Percentiles rank a stretch among this genome's conserved stretches.
These are phyloP conservation scores for Drosophila mimica DNA, from an alignment of 2,888 invertebrate species.

Conservation along the genomic window DNA sequence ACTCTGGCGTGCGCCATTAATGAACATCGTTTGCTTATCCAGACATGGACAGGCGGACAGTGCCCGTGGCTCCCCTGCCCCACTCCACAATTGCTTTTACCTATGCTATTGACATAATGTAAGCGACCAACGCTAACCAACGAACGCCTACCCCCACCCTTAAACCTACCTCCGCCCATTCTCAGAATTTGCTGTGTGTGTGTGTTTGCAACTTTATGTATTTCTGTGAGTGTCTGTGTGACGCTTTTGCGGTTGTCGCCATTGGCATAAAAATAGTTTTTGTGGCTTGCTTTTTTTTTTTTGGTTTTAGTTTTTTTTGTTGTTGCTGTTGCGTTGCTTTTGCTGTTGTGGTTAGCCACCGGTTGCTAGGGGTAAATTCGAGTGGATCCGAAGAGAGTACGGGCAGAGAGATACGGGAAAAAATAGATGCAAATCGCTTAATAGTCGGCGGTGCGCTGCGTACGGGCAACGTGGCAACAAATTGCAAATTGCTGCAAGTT, in stretches of 20 bases:
- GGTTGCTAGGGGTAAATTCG: constrained; percentile 71
- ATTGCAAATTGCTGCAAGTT: constrained; percentile 23
- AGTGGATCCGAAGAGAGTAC: constrained; percentile 35
- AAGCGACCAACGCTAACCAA: constrained; percentile 58
- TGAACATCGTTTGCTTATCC: constrained; percentile 76
- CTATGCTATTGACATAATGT: constrained; percentile 76
- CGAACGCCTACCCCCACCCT: constrained; percentile 2
- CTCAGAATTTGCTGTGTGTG: constrained; percentile 22
- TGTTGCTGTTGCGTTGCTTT: constrained; percentile 24
- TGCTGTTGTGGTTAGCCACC: constrained; percentile 46
- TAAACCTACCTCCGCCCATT: background rate
- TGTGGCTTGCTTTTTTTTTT: constrained; percentile 28
- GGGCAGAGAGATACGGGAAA: constrained; percentile 27
- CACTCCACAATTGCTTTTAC: constrained; percentile 38
- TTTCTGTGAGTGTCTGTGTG: constrained; percentile 36
- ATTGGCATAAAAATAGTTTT: constrained; percentile 77
- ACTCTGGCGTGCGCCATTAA: constrained; percentile 77
- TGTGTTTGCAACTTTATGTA: constrained; percentile 43
- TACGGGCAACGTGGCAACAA: constrained; percentile 41
- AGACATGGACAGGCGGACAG: constrained; percentile 55
- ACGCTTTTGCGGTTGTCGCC: constrained; percentile 63
- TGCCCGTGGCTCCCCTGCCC: background rate
- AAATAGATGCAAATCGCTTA: constrained; percentile 45
- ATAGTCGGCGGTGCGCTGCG: constrained; percentile 39
- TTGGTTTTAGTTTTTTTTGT: constrained; percentile 16